phyloP scores from a whole-genome alignment of 2,113 vertebrate species.

The Tupaia tana region DNA sequence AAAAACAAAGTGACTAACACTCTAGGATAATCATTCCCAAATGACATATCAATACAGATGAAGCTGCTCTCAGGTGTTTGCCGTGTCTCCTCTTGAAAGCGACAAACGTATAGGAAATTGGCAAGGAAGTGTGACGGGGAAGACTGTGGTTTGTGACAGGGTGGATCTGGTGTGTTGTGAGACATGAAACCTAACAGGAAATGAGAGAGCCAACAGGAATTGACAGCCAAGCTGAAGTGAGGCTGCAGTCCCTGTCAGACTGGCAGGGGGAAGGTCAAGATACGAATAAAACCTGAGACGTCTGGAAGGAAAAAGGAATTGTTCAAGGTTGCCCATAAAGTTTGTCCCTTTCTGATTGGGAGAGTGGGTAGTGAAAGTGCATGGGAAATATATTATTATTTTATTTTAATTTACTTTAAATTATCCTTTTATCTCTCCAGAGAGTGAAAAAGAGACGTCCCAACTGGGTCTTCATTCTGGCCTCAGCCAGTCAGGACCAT shows the following conservation, averaged over 20 bases:
- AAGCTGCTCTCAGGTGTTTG: neutral
- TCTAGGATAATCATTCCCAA: neutral
- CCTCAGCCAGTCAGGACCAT: no score
- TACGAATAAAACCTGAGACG: neutral
- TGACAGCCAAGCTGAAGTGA: neutral
- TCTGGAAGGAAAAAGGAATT: constrained; percentile 14
- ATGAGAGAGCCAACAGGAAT: neutral
- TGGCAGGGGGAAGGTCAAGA: constrained; percentile 8
- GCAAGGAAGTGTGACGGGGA: neutral
- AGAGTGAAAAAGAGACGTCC: no score
- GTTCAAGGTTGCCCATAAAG: neutral
- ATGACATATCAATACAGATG: neutral
- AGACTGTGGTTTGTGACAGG: neutral
- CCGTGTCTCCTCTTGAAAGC: neutral
- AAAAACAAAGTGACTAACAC: neutral
- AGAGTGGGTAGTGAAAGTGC: neutral
- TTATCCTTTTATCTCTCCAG: no score
- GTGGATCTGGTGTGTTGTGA: neutral
- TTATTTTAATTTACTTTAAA: neutral
- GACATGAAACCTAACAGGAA: neutral
- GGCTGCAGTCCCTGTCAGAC: neutral
- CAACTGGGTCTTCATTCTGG: no score
- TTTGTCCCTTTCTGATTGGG: neutral
- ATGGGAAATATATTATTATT: neutral
- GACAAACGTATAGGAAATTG: neutral